Conservation (phyloP, 2,113 vertebrate species). For the Rallus limicola region DNA sequence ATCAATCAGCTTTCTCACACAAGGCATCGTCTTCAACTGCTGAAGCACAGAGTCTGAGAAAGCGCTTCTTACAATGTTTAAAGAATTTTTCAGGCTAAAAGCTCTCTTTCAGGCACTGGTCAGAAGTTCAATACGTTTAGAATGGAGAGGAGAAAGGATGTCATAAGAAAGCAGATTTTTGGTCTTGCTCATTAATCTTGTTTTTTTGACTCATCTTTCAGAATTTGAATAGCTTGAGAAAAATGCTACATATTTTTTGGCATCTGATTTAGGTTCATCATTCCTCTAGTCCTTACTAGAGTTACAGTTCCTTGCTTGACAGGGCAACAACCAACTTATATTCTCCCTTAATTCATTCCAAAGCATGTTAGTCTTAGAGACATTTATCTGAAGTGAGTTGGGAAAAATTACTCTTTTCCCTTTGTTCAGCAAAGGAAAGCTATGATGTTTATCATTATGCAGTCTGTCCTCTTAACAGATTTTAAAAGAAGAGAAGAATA, state of each 20-base stretch:
- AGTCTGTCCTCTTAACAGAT: neutral
- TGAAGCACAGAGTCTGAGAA: neutral
- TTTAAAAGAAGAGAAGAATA: neutral
- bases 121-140: neutral
- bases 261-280: neutral
- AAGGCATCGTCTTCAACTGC: neutral
- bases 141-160: neutral
- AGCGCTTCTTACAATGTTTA: neutral
- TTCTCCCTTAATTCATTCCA: neutral
- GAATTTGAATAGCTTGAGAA: neutral
- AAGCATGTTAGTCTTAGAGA: neutral
- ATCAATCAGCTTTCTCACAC: neutral
- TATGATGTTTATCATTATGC: neutral
- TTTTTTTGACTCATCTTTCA: neutral
- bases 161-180: neutral
- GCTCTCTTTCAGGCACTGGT: neutral
- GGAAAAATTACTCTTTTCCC: neutral
- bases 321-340: neutral
- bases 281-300: slow-evolving; percentile 22
- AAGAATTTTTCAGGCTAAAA: neutral
- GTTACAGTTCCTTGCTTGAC: neutral
- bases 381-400: neutral
- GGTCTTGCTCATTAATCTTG: neutral
- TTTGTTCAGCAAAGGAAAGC: neutral
- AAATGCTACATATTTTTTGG: slow-evolving; percentile 44